These are phyloP conservation scores for Ectropis grisescens DNA, from an alignment of 1,140 invertebrate genomes.

Conservation along the genomic window DNA sequence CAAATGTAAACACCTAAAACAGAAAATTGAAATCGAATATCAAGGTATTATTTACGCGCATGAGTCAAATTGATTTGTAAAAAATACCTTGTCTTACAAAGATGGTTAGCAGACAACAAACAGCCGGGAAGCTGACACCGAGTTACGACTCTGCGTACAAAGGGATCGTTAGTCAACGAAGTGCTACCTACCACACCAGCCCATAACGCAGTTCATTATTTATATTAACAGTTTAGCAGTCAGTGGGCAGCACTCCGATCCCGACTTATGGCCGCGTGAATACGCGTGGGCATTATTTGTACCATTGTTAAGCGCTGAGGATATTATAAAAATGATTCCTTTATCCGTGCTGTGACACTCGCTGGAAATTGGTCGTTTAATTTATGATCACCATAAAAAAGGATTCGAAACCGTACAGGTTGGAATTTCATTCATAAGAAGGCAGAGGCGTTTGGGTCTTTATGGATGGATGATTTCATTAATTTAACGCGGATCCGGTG, in stretches of 20 bases:
- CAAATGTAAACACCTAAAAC: no score
- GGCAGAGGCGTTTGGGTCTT: conserved; percentile 50
- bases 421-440: conserved; percentile 71
- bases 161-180: conserved; percentile 56
- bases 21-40: no score
- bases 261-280: conserved; percentile 64
- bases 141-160: conserved; percentile 45
- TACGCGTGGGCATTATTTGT: conserved; percentile 69
- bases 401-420: conserved; percentile 57
- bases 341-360: conserved; percentile 64
- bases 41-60: no score
- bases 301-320: conserved; percentile 70
- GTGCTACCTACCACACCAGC: conserved; percentile 41
- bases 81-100: no score
- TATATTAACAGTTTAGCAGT: conserved; percentile 71
- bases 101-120: no score
- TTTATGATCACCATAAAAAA: conserved; percentile 70
- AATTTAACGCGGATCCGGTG: conserved; percentile 53
- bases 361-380: conserved; percentile 67
- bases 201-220: conserved; percentile 68
- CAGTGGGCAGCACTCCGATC: conserved; percentile 45
- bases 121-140: conserved; percentile 14
- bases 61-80: no score
- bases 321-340: conserved; percentile 72
- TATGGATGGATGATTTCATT: conserved; percentile 68